Conservation (phyloP, 2,888 invertebrate genomes). For the Callimorpha dominula region DNA sequence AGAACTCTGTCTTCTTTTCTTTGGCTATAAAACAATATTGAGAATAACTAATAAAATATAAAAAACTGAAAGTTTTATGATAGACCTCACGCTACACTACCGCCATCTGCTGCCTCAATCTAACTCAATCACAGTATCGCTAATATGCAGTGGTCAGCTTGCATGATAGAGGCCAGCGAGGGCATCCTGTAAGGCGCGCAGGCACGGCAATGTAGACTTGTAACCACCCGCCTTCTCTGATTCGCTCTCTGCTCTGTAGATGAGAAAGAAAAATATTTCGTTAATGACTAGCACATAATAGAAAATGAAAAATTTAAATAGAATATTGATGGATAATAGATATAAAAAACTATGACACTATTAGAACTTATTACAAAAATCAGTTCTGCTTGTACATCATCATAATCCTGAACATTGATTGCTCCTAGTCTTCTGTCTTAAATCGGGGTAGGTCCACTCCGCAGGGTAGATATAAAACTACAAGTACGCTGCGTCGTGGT, state of each 20-base stretch:
- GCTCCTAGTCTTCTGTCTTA: no score
- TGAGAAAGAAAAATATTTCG: background rate
- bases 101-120: conserved; percentile 55
- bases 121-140: conserved; percentile 60
- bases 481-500: no score
- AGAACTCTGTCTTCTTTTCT: no score
- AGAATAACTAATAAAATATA: background rate
- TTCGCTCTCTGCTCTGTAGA: conserved; percentile 88
- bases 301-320: no score
- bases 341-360: no score
- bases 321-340: no score
- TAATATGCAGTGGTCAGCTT: conserved; percentile 69
- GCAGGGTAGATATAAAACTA: no score
- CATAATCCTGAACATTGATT: no score
- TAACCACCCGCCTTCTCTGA: conserved; percentile 96
- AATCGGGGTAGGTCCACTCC: no score
- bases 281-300: background rate
- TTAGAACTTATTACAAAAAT: no score
- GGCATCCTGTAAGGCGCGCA: conserved; percentile 95
- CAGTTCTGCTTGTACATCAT: no score
- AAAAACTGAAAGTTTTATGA: background rate
- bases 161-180: conserved; percentile 91
- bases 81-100: conserved; percentile 21
- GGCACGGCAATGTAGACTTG: conserved; percentile 92
- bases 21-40: no score